Conservation (phyloP, 2,113 vertebrate genomes). For the cattle (Bos taurus) region DNA sequence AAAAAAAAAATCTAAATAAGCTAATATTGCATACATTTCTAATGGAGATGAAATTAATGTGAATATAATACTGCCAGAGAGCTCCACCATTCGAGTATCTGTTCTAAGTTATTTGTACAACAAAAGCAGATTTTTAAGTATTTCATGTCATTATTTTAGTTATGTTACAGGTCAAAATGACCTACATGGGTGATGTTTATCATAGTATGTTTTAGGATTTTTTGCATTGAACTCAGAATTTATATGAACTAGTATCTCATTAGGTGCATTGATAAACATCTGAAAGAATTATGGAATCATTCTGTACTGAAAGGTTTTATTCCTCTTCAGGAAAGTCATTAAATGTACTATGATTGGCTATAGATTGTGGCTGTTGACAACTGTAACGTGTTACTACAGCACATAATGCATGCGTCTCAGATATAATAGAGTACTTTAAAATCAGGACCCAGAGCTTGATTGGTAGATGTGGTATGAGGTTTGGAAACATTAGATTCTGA, state of each 20-base stretch:
- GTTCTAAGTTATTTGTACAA: neutral
- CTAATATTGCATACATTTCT: neutral
- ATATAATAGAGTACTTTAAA: neutral
- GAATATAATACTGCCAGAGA: neutral
- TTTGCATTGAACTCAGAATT: neutral
- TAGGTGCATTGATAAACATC: neutral
- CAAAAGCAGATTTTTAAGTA: neutral
- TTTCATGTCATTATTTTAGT: neutral
- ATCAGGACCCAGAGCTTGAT: neutral
- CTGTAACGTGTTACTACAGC: neutral
- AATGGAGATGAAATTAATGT: neutral
- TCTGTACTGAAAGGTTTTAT: neutral
- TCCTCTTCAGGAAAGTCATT: neutral
- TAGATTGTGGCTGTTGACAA: neutral
- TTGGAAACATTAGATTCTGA: constrained; percentile 14
- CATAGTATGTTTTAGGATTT: neutral
- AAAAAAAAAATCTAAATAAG: neutral
- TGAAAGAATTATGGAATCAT: neutral
- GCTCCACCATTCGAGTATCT: neutral
- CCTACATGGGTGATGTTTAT: neutral
- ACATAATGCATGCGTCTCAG: neutral
- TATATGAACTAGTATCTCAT: neutral
- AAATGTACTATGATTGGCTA: neutral
- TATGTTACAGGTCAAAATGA: neutral
- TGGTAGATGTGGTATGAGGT: neutral